These are phyloP conservation scores for Penaeus indicus DNA, from an alignment of 1,140 invertebrate genomes.

Conservation along the genomic window DNA sequence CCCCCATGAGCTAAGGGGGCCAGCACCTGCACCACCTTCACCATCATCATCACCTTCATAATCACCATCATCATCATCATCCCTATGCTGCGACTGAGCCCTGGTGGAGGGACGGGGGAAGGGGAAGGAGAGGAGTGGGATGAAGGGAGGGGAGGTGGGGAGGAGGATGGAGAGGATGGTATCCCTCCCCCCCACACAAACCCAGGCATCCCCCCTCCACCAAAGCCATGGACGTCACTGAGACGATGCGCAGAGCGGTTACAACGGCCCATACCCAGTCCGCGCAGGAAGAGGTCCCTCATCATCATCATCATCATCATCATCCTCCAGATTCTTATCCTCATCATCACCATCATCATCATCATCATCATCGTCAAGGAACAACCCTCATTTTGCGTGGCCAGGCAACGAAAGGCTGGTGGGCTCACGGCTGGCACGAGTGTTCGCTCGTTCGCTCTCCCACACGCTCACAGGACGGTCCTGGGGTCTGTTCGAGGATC, in stretches of 20 bases:
- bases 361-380: constrained; percentile 15
- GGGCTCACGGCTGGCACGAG: constrained; percentile 21
- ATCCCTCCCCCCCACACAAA: no score
- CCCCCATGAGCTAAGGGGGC: no score
- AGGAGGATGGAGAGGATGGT: no score
- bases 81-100: no score
- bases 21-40: no score
- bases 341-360: no score
- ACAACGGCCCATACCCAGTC: constrained; percentile 20
- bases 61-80: no score
- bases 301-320: neutral
- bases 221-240: constrained; percentile 15
- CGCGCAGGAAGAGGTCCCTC: constrained; percentile 18
- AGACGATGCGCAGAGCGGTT: constrained; percentile 43
- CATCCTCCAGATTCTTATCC: no score
- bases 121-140: no score
- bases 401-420: constrained; percentile 45
- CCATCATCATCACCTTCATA: no score
- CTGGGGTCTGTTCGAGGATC: constrained; percentile 15
- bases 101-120: no score
- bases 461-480: constrained; percentile 8
- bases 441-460: constrained; percentile 31
- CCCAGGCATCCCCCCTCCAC: constrained; percentile 31
- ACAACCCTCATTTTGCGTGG: constrained; percentile 31
- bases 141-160: no score